A percentile compares a stretch with the other conserved stretches of the same genome.
Conservation (phyloP, 2,888 invertebrate genomes). For the Meta bourneti region DNA sequence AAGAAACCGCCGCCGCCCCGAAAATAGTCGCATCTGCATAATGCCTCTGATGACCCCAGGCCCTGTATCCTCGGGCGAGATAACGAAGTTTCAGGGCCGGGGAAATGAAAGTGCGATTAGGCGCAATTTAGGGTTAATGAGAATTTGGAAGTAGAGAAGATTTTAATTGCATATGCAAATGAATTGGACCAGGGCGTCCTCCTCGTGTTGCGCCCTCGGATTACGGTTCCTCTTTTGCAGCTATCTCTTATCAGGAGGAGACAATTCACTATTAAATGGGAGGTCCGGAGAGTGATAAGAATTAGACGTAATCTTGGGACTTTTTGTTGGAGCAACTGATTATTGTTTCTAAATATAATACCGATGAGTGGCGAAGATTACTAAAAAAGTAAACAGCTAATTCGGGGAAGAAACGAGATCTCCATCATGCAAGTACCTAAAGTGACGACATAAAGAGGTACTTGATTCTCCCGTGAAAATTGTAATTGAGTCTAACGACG, state of each 20-base stretch:
- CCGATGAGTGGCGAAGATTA: no score
- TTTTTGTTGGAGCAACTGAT: neutral
- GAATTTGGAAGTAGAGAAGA: conserved; percentile 64
- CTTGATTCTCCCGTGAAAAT: no score
- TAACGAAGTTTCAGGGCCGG: conserved; percentile 17
- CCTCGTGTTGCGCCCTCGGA: conserved; percentile 1
- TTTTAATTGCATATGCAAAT: conserved; percentile 68
- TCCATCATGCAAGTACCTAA: no score
- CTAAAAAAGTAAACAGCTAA: no score
- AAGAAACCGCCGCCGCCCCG: neutral
- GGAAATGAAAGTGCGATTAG: conserved; percentile 67
- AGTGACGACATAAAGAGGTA: no score
- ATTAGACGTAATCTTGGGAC: neutral
- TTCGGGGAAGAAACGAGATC: no score
- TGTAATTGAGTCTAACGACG: no score
- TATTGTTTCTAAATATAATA: no score
- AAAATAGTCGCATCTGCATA: conserved; percentile 16
- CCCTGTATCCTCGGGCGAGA: neutral
- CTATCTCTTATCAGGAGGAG: conserved; percentile 33
- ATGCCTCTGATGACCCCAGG: conserved; percentile 10
- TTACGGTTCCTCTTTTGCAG: neutral
- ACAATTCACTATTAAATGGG: conserved; percentile 35
- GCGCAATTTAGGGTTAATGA: conserved; percentile 62
- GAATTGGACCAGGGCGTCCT: conserved; percentile 37
- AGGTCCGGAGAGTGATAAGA: neutral